Evolutionary conservation across 2,113 vertebrate species (phyloP).

Genomic region (Cottus gobio): DNA sequence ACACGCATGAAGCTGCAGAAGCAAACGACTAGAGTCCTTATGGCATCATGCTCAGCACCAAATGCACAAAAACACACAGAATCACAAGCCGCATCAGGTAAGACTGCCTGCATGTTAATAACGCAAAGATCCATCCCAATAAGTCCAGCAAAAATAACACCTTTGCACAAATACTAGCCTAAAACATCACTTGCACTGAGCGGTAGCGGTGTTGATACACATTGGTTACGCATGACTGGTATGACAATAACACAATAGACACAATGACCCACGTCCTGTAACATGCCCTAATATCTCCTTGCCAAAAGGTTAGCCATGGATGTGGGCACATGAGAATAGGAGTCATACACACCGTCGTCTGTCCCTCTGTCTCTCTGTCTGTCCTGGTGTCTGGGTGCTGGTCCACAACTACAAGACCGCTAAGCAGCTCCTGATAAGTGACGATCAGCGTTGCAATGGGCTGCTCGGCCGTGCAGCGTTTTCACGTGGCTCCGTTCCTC

Average conservation of each 20-base stretch:
- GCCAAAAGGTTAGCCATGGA: neutral
- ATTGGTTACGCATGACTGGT: neutral
- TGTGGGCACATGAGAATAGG: constrained; percentile 15
- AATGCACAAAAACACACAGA: constrained; percentile 22
- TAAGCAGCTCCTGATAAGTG: constrained; percentile 60
- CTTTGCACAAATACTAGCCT: neutral
- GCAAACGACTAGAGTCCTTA: constrained; percentile 23
- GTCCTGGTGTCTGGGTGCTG: constrained; percentile 28
- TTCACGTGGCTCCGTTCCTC: constrained; percentile 51
- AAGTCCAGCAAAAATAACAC: constrained; percentile 4
- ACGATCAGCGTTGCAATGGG: constrained; percentile 53
- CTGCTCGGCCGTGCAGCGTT: constrained; percentile 47
- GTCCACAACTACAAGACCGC: constrained; percentile 55
- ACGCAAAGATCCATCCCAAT: neutral
- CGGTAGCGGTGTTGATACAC: neutral
- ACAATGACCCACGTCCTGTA: constrained; percentile 1
- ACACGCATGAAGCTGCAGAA: constrained; percentile 51
- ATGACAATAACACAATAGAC: constrained; percentile 27
- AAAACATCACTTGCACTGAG: neutral
- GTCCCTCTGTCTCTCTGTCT: constrained; percentile 23
- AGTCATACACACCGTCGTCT: constrained; percentile 60
- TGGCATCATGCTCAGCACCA: constrained; percentile 38
- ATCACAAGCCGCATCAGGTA: neutral
- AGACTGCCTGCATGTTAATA: neutral
- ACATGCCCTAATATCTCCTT: constrained; percentile 12